Evolutionary conservation across 2,113 vertebrate species (phyloP), one percentile per base, ranked within the genome.

Genomic region (Aspiorhynchus laticeps): DNA sequence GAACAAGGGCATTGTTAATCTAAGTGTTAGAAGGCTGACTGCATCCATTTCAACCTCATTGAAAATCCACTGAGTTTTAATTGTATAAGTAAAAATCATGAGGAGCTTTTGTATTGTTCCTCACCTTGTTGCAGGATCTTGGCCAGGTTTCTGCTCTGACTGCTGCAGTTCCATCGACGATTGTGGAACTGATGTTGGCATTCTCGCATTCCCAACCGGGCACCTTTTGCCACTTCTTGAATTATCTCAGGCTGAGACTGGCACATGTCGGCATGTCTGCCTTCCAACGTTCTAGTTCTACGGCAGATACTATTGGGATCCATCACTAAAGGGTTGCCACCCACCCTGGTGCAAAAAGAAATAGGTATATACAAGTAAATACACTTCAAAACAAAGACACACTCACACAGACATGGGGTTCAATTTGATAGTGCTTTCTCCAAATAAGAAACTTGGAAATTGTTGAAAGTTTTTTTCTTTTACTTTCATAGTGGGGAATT

Each of bases 261-360:
- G 91, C 97, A 97, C 91, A 97, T 84, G 88, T 97, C 96, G 0
- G 95, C 95, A 91, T 97, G 94, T 85, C 95, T 94, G 67, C 96
- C 95, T 0, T 94, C 95, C 90, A 97, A 86, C 31, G 95, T 91
- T 91, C 95, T 95, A 10, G 95, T 96, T 92, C 96, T 97, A 90
- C 96, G 94, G 92, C 97, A 97, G 93, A 97, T 97, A 92, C 96
- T 96, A 92, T 95, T 96, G 73, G 96, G 96, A 88, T 97, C 96
- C 95, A 97, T 96, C 89, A 97, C 95, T 94, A 97, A 90, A 76
- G 96, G 96, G 90, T 95, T 97, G 83, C 96, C 97, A 94, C 96
- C 95, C 81, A 95, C 96, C 95, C 96, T 97, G 93, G 41, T 36
- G 43, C 26, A 51, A 67, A 51, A 46, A 83, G n/a, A 81, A 83